Percentiles rank a stretch among this genome's conserved stretches.
phyloP scores from a whole-genome alignment of 2,797 vertebrate genomes.

The Percopsis omiscomaycus region DNA sequence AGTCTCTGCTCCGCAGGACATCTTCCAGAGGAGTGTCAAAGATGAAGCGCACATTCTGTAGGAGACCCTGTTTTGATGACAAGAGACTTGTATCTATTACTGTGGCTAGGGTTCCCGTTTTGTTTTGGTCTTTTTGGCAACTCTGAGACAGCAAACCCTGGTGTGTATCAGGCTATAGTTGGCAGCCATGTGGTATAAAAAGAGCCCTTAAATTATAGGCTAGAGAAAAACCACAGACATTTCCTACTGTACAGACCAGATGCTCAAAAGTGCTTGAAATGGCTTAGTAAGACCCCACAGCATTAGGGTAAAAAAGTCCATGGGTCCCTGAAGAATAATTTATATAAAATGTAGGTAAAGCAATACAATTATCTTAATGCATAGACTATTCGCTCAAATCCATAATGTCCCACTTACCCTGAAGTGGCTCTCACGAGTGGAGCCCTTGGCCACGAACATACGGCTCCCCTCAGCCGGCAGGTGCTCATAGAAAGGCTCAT shows the following conservation, averaged over 20 bases:
- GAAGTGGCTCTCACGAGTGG: conserved; percentile 90
- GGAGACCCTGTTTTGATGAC: conserved; percentile 82
- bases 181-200: conserved; percentile 32
- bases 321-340: not conserved
- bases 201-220: conserved; percentile 35
- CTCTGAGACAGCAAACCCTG: conserved; percentile 19
- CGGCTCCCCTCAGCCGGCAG: conserved; percentile 82
- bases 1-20: conserved; percentile 86
- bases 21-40: conserved; percentile 89
- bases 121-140: conserved; percentile 11
- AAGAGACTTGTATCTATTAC: conserved; percentile 15
- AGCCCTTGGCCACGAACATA: conserved; percentile 91
- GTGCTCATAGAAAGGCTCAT: conserved; percentile 94
- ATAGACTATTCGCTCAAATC: conserved; percentile 8
- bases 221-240: conserved; percentile 32
- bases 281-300: conserved; percentile 16
- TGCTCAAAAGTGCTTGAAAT: not conserved
- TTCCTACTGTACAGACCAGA: conserved; percentile 21
- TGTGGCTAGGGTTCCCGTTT: conserved; percentile 1
- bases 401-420: conserved; percentile 80
- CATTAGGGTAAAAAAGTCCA: conserved; percentile 7
- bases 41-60: conserved; percentile 89
- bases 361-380: too few relatives aligned
- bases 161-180: conserved; percentile 21
- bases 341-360: too few relatives aligned